Evolutionary conservation across 2,797 vertebrate genomes (phyloP).

Genomic region (Pipistrellus nathusii): DNA sequence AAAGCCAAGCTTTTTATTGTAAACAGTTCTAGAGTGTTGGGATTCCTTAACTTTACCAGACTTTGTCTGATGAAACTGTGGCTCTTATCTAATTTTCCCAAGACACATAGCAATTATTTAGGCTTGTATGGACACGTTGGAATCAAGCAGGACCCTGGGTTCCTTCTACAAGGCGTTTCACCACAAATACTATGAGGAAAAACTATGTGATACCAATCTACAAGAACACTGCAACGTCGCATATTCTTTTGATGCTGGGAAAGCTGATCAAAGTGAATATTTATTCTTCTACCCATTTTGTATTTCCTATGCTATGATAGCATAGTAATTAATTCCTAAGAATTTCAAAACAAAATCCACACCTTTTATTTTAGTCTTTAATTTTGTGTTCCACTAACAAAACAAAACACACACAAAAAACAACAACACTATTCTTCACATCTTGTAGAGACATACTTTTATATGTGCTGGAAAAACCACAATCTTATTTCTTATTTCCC

Average conservation of each 20-base stretch:
- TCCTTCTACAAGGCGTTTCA: not conserved
- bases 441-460: not conserved
- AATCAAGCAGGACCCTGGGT: not conserved
- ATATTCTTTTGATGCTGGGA: not conserved
- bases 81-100: conserved; percentile 17
- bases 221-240: not conserved
- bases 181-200: not conserved
- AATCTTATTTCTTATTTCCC: not conserved
- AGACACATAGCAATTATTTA: not conserved
- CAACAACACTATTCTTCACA: not conserved
- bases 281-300: not conserved
- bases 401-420: not conserved
- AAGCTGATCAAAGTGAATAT: not conserved
- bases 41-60: not conserved
- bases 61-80: conserved; percentile 10
- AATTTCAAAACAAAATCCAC: not conserved
- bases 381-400: not conserved
- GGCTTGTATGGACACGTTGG: not conserved
- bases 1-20: not conserved
- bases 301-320: not conserved
- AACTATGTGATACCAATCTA: not conserved
- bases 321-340: conserved; percentile 1
- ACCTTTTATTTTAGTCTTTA: not conserved
- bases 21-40: not conserved
- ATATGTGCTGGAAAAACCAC: no score